phyloP scores from a whole-genome alignment of 2,113 vertebrate genomes.

The Cyanoramphus novaezelandiae region DNA sequence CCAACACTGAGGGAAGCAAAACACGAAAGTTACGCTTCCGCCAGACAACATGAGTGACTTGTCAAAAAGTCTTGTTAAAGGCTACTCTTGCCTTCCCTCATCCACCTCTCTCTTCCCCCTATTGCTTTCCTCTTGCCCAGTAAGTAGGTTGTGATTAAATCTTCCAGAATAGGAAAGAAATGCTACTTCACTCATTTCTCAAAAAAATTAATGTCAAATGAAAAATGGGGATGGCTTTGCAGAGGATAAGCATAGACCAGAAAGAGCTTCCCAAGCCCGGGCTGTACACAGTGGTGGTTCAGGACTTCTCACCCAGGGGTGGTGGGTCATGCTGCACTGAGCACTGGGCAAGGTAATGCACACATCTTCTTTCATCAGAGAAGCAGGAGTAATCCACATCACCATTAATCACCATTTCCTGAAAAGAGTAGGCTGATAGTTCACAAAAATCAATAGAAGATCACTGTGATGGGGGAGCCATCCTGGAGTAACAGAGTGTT shows the following conservation, averaged over 20 bases:
- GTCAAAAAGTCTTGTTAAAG: not conserved
- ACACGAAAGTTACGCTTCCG: conserved; percentile 68
- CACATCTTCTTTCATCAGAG: not conserved
- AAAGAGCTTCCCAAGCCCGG: not conserved
- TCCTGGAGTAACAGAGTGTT: not conserved
- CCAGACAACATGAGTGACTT: conserved; percentile 55
- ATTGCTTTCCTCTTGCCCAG: not conserved
- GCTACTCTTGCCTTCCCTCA: not conserved
- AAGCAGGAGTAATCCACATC: not conserved
- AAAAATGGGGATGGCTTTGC: not conserved
- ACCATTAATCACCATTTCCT: not conserved
- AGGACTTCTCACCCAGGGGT: not conserved
- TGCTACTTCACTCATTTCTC: not conserved
- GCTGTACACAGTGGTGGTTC: not conserved
- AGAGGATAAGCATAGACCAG: not conserved
- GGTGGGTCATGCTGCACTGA: not conserved
- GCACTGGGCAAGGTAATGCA: not conserved
- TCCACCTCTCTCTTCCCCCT: not conserved
- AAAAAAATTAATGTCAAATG: not conserved
- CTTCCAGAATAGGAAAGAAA: conserved; percentile 39
- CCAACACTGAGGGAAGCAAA: conserved; percentile 70
- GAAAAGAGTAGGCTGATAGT: conserved; percentile 30
- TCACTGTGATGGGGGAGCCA: not conserved
- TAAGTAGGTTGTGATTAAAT: not conserved
- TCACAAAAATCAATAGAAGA: not conserved